Evolutionary conservation across 2,113 vertebrate species (phyloP), one percentile per base, ranked within the genome.

Genomic region (Clinocottus analis): DNA sequence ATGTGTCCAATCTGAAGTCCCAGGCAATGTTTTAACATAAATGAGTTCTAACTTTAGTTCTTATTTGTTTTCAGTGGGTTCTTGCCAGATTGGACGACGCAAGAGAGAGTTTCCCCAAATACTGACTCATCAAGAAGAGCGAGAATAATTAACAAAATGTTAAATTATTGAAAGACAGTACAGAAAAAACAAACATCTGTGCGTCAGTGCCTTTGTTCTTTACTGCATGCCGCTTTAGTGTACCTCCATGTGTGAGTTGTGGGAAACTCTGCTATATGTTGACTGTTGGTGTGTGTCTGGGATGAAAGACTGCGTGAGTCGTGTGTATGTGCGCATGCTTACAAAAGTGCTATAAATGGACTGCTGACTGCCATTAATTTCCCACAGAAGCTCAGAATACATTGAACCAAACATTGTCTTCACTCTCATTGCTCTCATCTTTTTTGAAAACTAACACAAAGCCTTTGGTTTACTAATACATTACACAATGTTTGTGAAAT

Each of bases 51-150:
- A 63, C 65, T 66, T 56, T 25, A 25, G 13, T 70, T 58, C 5
- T 56, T 8, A 2, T 61, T 51, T 77, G 61, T 80, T 41, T 51
- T 77, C 94, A 99, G 98, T 99, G 98, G 98, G 97, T 99, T 83
- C 96, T 99, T 55, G 82, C 93, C 86, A 98, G 97, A 87, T 87
- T 99, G 79, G 96, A 98, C 90, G 97, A 99, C 82, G 97, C 96
- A 37, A 96, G 96, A 91, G 97, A 99, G 25, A 96, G 78, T 89
- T 94, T 96, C 66, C 95, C 94, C 2, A 97, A 95, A 87, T 89
- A 86, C 76, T 94, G 85, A 92, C 27, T 70, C 27, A 7, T 45
- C 31, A 11, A 73, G 35, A 79, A 58, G 49, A 66, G 11, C 0
- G 0, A 66, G 25, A 83, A 37, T 31, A 31, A 45, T 0, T 0